Percentiles rank a stretch among this genome's conserved stretches.
These are phyloP conservation scores for Otus sunia DNA, from an alignment of 2,113 vertebrate species.

Conservation along the genomic window DNA sequence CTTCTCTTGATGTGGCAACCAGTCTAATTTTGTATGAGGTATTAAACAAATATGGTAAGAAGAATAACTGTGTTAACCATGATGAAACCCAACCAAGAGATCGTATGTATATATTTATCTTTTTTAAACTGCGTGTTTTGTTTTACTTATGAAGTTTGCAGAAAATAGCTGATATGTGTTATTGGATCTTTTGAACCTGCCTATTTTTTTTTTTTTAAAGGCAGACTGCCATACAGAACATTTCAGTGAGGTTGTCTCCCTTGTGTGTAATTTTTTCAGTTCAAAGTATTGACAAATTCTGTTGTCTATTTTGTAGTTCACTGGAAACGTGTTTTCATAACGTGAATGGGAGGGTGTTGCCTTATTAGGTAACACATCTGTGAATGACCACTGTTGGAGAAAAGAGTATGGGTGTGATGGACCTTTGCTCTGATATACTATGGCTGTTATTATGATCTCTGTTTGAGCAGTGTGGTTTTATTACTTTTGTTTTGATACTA, in stretches of 20 bases:
- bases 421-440: not conserved
- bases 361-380: not conserved
- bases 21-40: not conserved
- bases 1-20: not conserved
- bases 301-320: not conserved
- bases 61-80: not conserved
- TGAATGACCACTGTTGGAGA: not conserved
- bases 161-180: not conserved
- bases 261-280: not conserved
- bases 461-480: not conserved
- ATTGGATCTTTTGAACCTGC: not conserved
- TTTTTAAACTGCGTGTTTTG: not conserved
- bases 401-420: not conserved
- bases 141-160: not conserved
- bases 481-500: not conserved
- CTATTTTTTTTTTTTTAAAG: not conserved
- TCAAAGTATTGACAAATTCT: not conserved
- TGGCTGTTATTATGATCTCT: not conserved
- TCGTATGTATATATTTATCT: not conserved
- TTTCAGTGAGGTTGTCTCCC: not conserved
- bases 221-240: not conserved
- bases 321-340: not conserved
- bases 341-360: not conserved
- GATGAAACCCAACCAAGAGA: not conserved
- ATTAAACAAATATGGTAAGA: not conserved